Evolutionary conservation across 2,113 vertebrate species (phyloP).

Genomic region (Raja brachyura): DNA sequence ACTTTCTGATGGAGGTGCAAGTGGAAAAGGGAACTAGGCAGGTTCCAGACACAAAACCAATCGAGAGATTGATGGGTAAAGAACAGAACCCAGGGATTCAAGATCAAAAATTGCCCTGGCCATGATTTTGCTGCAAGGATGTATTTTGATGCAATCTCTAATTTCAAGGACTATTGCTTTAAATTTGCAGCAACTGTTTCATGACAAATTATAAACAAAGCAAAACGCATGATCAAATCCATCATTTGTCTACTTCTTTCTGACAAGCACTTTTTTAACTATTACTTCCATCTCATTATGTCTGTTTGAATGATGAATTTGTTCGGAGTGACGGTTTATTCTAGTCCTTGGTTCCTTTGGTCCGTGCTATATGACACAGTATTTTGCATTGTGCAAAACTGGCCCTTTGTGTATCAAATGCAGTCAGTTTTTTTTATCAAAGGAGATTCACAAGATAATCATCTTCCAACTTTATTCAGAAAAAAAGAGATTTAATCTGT

Average conservation of each 20-base stretch:
- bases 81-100: background rate
- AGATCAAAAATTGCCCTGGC: background rate
- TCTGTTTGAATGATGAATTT: slow-evolving; percentile 22
- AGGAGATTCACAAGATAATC: background rate
- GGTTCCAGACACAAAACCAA: background rate
- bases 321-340: background rate
- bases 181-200: background rate
- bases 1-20: background rate
- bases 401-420: background rate
- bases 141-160: background rate
- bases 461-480: background rate
- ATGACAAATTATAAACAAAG: background rate
- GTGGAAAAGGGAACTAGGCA: background rate
- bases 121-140: background rate
- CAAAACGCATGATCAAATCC: background rate
- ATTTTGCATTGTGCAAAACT: background rate
- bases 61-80: background rate
- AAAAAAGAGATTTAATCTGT: background rate
- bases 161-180: slow-evolving; percentile 5
- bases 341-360: background rate
- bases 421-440: background rate
- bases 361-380: background rate
- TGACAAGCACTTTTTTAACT: background rate
- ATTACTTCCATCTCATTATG: background rate
- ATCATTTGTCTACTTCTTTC: background rate